Conservation (phyloP, 2,888 invertebrate species). For the Andrena dorsata region DNA sequence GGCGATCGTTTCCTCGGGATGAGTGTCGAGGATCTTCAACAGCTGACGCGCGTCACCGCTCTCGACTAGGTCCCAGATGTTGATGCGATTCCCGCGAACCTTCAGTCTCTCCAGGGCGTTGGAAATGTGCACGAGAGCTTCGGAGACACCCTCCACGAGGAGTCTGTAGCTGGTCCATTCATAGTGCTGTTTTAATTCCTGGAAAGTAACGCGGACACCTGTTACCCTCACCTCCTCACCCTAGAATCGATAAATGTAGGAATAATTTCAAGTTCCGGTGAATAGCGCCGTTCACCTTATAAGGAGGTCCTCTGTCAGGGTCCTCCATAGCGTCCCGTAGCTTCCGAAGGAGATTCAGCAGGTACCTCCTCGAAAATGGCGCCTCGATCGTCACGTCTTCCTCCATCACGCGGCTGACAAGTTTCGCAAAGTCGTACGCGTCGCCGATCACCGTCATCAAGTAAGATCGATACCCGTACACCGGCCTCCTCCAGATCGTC, state of each 20-base stretch:
- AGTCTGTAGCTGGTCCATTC: constrained; percentile 68
- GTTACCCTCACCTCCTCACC: not conserved
- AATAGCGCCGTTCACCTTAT: constrained; percentile 35
- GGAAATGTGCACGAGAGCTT: constrained; percentile 72
- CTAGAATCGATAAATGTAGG: too few relatives aligned
- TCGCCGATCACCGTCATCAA: constrained; percentile 64
- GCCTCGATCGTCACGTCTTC: constrained; percentile 82
- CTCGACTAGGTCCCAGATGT: constrained; percentile 76
- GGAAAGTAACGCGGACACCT: not conserved
- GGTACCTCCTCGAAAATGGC: constrained; percentile 84
- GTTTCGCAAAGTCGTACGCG: constrained; percentile 67
- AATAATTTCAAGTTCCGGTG: too few relatives aligned
- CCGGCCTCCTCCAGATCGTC: constrained; percentile 69
- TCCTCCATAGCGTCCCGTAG: constrained; percentile 77
- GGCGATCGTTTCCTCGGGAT: constrained; percentile 77
- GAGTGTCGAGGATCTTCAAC: constrained; percentile 75
- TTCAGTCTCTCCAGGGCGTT: constrained; percentile 65
- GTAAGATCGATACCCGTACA: constrained; percentile 71
- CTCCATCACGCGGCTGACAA: constrained; percentile 23
- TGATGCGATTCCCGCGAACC: constrained; percentile 57
- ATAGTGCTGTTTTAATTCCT: constrained; percentile 31
- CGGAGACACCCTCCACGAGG: constrained; percentile 74
- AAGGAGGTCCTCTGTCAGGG: not conserved
- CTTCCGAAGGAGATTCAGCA: constrained; percentile 83
- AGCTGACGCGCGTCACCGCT: constrained; percentile 76